Base-by-base conservation (phyloP, 2,888 invertebrate species). In the Boloria euphrosyne region DNA sequence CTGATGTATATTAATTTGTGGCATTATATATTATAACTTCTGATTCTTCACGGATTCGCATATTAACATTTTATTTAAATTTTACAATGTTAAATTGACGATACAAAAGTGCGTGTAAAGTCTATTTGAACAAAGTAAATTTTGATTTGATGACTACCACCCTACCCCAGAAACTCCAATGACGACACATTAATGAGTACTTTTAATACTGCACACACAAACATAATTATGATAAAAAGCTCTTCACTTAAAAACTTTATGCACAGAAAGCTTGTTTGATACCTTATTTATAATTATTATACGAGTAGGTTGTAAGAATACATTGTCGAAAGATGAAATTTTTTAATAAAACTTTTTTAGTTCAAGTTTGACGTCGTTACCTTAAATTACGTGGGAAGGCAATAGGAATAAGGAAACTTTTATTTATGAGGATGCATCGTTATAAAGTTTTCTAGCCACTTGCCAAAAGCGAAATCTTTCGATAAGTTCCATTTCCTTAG, bases 361-460 rank as follows among this genome's bases (percentile, higher is more conserved):
- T 63, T 65, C 54, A 59, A 62, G 58, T 49, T 57, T 58, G 54
- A 66, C 51, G 63, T 69, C 60, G 66, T 67, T 62, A 68, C 66
- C 59, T 59, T 59, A 68, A 65, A 54, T 66, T 38, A 55, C n/a
- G 54, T 76, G 76, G 75, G 79, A 76, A 76, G 77, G 76, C 77
- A 72, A 71, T 69, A 75, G 52, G 59, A 65, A 68, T 65, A 66
- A 68, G 66, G 69, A 66, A 66, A 59, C 55, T 65, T 59, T 38
- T 71, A 67, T 70, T 68, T 71, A 71, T 66, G 71, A 69, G 59
- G 65, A 58, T 67, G 61, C 69, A 66, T 71, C 67, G 66, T 67
- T 66, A 69, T 57, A 71, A 71, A 71, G 52, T 71, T 71, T 63
- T 60, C 61, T 57, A 60, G 61, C 57, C 65, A 61, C 63, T 71